Evolutionary conservation across 2,888 invertebrate genomes (phyloP), one percentile per base, ranked within the genome.

Genomic region (Nesidiocoris tenuis): DNA sequence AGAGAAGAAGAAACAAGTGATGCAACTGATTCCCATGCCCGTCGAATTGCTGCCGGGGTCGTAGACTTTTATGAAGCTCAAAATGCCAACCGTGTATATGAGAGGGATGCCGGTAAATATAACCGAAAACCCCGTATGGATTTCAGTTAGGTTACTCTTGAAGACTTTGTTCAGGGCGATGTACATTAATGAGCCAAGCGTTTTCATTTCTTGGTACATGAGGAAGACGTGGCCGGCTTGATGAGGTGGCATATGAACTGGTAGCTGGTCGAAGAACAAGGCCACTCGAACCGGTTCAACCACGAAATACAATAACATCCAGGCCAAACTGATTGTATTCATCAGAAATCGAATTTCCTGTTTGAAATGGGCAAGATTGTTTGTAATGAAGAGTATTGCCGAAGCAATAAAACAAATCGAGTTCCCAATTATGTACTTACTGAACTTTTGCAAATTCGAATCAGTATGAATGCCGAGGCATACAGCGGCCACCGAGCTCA

Each of bases 121-220:
- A n/a, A 63, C 21, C 2, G 61, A 61, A 3, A 63, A 21, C 16
- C 61, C 3, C 22, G 63, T 19, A 9, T 61, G 63, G 1, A 55
- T 63, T 18, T 64, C 63, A 18, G 54, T 22, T 12, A 63, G n/a
- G 9, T 21, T 21, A 25, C 54, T 63, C n/a, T 21, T 61, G 19
- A 63, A 23, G 16, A 72, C 21, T 39, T 17, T 19, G 17, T 61
- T 39, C 5, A 63, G 1, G 1, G 21, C 54, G 12, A 63, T 16
- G 22, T 19, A 63, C 18, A 72, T 7, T 9, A 72, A 3, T 5
- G 72, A 72, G 9, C 63, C 72, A 1, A 72, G 55, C 19, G 72
- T 63, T 64, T 63, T 72, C 61, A 72, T 72, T 63, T 72, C 72
- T 63, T 63, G 61, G 54, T 63, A 72, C 19, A 61, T 22, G 7